Percentiles rank a stretch among this genome's conserved stretches.
Conservation (phyloP, 2,888 invertebrate species). For the Polylopha cassiicola region DNA sequence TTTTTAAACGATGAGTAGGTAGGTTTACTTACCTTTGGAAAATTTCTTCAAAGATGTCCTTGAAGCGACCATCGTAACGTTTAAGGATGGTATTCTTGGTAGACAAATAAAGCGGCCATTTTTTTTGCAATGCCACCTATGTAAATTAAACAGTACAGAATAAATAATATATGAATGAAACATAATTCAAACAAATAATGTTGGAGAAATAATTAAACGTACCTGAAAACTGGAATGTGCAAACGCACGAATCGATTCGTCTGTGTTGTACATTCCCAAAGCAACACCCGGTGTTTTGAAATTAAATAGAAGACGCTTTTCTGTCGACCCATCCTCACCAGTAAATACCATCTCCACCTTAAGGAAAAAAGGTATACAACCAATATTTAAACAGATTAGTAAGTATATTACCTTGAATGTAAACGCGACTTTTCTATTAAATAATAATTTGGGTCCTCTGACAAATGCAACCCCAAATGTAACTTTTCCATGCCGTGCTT, state of each 20-base stretch:
- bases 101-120: constrained; percentile 92
- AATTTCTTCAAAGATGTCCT: constrained; percentile 94
- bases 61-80: constrained; percentile 92
- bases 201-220: constrained; percentile 5
- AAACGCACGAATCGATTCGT: constrained; percentile 89
- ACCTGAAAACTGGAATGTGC: constrained; percentile 92
- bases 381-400: too few relatives aligned
- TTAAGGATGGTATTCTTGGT: constrained; percentile 96
- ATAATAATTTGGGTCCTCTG: too few relatives aligned
- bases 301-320: constrained; percentile 79
- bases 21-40: constrained; percentile 82
- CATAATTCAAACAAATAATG: constrained; percentile 1
- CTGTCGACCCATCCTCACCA: constrained; percentile 76
- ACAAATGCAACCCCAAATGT: too few relatives aligned
- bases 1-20: not conserved
- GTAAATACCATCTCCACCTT: constrained; percentile 86
- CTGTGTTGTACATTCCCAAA: constrained; percentile 95
- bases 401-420: too few relatives aligned
- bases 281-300: constrained; percentile 86
- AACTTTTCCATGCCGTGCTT: too few relatives aligned
- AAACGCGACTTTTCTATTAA: too few relatives aligned
- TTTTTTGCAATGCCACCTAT: constrained; percentile 86
- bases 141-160: constrained; percentile 29
- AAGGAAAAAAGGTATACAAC: too few relatives aligned
- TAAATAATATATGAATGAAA: constrained; percentile 22